Conservation (phyloP, 2,113 vertebrate species). For the Brachypteracias leptosomus region DNA sequence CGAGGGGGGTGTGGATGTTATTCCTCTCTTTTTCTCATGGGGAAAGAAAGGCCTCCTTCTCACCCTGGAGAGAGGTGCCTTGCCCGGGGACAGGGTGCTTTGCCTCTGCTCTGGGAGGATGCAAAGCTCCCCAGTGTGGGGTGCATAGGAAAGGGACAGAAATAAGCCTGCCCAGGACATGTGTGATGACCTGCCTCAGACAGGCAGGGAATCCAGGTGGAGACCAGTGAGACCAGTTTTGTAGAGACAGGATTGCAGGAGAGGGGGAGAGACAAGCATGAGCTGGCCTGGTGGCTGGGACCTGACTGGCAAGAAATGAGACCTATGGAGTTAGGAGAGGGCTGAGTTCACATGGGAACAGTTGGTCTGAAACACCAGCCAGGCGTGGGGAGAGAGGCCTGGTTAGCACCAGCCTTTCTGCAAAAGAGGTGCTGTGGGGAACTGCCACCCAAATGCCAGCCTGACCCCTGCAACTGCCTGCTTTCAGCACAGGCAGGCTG, state of each 20-base stretch:
- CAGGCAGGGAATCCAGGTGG: background rate
- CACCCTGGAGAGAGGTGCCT: background rate
- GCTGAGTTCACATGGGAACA: background rate
- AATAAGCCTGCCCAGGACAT: background rate
- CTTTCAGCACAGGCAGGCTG: background rate
- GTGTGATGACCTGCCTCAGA: background rate
- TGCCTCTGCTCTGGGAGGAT: background rate
- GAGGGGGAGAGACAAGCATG: background rate
- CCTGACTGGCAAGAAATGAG: background rate
- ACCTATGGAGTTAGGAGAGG: background rate
- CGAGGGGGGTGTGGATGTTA: background rate
- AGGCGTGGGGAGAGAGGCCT: background rate
- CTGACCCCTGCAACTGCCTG: background rate
- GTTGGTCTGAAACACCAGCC: background rate
- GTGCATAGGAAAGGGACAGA: background rate
- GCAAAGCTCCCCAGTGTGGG: rapidly evolving
- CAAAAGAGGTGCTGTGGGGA: background rate
- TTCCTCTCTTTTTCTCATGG: background rate
- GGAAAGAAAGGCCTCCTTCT: background rate
- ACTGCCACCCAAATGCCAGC: background rate
- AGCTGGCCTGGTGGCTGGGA: background rate
- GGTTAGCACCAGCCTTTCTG: background rate
- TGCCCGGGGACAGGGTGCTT: background rate
- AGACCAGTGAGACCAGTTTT: background rate
- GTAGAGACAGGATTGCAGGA: background rate